phyloP scores from a whole-genome alignment of 2,113 vertebrate species.

The Suncus etruscus region DNA sequence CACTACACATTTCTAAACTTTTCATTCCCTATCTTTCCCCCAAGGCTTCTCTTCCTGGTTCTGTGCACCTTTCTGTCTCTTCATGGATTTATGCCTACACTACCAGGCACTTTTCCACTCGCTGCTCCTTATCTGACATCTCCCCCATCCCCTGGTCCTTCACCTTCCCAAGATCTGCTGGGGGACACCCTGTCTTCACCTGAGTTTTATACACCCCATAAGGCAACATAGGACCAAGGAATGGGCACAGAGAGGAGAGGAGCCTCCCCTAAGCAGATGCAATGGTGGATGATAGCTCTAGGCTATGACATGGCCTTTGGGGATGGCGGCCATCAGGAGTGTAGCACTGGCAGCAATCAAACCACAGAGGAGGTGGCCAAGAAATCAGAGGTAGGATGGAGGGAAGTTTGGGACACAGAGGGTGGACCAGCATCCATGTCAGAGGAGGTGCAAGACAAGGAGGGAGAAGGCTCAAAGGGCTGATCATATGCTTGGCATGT shows the following conservation, averaged over 20 bases:
- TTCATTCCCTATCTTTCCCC: conserved; percentile 35
- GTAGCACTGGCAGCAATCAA: not conserved
- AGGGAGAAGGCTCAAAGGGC: no score
- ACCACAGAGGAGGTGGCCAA: not conserved
- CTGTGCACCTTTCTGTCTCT: not conserved
- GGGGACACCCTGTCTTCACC: not conserved
- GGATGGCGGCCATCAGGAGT: not conserved
- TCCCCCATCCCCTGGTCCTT: not conserved
- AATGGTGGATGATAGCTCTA: not conserved
- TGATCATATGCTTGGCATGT: no score
- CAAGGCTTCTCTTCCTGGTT: conserved; percentile 35
- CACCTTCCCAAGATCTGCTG: not conserved
- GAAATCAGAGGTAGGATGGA: not conserved
- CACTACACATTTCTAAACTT: conserved; percentile 29
- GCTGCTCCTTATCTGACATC: not conserved
- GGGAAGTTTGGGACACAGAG: not conserved
- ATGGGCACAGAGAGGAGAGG: not conserved
- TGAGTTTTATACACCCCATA: not conserved
- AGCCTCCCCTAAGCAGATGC: not conserved
- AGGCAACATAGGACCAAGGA: not conserved
- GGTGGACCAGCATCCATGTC: not conserved
- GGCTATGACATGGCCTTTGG: not conserved
- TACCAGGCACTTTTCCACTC: not conserved
- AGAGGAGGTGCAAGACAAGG: not conserved
- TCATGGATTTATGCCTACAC: not conserved